A percentile compares a stretch with the other conserved stretches of the same genome.
phyloP scores from a whole-genome alignment of 2,888 invertebrate species.

The Brachypalpus laphriformis region DNA sequence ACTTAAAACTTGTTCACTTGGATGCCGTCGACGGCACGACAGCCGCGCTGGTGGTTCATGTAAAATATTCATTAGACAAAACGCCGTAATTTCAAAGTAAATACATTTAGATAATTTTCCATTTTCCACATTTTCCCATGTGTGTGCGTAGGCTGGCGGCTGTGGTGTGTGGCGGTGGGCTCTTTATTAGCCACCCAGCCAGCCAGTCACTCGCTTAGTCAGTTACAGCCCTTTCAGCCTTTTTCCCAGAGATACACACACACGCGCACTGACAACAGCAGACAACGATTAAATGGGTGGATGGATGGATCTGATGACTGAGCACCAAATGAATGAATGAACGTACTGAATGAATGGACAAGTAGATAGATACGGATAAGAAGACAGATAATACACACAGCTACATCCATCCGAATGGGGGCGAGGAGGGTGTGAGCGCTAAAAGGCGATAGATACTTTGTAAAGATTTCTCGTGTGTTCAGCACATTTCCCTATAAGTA shows the following conservation, averaged over 20 bases:
- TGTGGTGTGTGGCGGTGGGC: conserved; percentile 44
- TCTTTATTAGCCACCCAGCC: conserved; percentile 63
- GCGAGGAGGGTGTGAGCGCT: conserved; percentile 51
- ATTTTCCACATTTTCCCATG: conserved; percentile 66
- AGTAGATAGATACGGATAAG: conserved; percentile 55
- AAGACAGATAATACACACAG: conserved; percentile 31
- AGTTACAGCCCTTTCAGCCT: conserved; percentile 53
- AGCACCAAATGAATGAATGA: conserved; percentile 69
- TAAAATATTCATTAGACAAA: conserved; percentile 73
- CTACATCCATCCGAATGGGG: too few species aligned
- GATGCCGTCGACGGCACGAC: conserved; percentile 3
- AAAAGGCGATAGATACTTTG: conserved; percentile 63
- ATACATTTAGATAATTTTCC: conserved; percentile 74
- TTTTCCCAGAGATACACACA: conserved; percentile 5
- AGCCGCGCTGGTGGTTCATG: conserved; percentile 16
- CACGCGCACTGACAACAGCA: conserved; percentile 1
- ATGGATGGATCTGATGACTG: conserved; percentile 71
- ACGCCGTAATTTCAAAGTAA: conserved; percentile 71
- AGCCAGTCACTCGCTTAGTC: conserved; percentile 52
- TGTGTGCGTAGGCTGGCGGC: conserved; percentile 10
- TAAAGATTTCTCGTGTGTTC: conserved; percentile 64
- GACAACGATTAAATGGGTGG: conserved; percentile 66
- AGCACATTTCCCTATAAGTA: conserved; percentile 66
- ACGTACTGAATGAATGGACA: conserved; percentile 67
- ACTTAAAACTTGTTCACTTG: conserved; percentile 70